Evolutionary conservation across 92 coral and sea anemone species (phyloP), one percentile per base, ranked within the genome.

Genomic region (Diadumene lineata): DNA sequence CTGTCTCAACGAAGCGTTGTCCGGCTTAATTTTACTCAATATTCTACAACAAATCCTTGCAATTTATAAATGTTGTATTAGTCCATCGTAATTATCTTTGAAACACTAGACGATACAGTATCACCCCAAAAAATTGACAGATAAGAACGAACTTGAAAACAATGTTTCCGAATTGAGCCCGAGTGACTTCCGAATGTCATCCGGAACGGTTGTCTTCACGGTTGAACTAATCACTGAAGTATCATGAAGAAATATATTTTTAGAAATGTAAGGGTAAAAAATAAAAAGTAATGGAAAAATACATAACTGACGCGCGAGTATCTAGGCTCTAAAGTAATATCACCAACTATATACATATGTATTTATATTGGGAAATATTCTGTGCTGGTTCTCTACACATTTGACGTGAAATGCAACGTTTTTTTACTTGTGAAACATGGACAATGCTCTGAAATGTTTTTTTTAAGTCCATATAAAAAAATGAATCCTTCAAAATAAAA

Each of bases 61-160:
- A 62, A 21, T 62, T 62, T 16, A 62, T 62, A 23, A 62, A 62
- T 62, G 24, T 62, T 62, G 68, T 29, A 62, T 62, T 0, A 28
- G 68, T 2, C 27, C 1, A 62, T 27, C 68, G 43, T 19, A n/a
- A 21, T 62, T 3, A 28, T 31, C 38, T 62, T 62, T 62, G 68
- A 21, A 62, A 62, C 22, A 28, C 68, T 62, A 62, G 68, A 62
- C 68, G 68, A 2, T 62, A 62, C 68, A 31, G 27, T 62, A 28
- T 62, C 43, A 27, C 43, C 43, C 34, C 11, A 21, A 53, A 21
- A 13, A n/a, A n/a, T n/a, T 53, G 1, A 30, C 64, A 26, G 31
- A 58, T 62, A 62, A 28, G 38, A 28, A 28, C 7, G 15, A 31
- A 15, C n/a, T 62, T 15, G 11, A 30, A 58, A 22, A 22, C 64